phyloP scores from a whole-genome alignment of 2,888 invertebrate genomes.

The Gandaritis pyraliata region DNA sequence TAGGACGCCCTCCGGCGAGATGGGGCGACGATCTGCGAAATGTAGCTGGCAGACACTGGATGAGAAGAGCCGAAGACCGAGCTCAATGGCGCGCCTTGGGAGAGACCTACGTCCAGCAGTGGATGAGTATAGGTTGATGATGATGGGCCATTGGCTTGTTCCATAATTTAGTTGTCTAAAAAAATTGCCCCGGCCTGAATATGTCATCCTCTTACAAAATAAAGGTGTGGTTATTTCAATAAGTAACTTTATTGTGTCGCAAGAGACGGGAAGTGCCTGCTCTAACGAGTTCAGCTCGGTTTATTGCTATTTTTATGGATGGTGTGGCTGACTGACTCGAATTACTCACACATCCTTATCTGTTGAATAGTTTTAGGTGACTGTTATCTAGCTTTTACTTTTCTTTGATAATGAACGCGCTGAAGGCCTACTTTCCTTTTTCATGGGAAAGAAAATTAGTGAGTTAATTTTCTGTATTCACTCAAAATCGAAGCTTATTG shows the following conservation, averaged over 20 bases:
- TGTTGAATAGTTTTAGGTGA: constrained; percentile 31
- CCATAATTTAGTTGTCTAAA: too few species aligned
- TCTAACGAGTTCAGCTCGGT: constrained; percentile 62
- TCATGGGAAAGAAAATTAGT: neutral
- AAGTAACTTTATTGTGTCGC: constrained; percentile 70
- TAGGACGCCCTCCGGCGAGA: too few species aligned
- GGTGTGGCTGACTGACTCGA: constrained; percentile 48
- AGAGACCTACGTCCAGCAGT: too few species aligned
- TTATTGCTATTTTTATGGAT: constrained; percentile 66
- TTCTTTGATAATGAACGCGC: neutral
- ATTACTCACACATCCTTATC: constrained; percentile 52
- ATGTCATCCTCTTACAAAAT: constrained; percentile 1
- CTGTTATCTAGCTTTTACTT: constrained; percentile 15
- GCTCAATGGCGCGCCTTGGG: too few species aligned
- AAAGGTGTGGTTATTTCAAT: constrained; percentile 70
- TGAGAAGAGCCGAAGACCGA: too few species aligned
- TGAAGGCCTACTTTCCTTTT: neutral
- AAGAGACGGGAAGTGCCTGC: constrained; percentile 58
- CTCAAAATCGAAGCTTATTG: too few species aligned
- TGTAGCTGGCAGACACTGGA: too few species aligned
- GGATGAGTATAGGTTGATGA: too few species aligned
- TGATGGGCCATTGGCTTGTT: too few species aligned
- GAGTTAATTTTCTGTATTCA: too few species aligned
- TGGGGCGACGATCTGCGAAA: too few species aligned
- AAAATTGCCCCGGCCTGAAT: too few species aligned